Base-by-base conservation (phyloP, 2,113 vertebrate genomes). In the Xyrauchen texanus region DNA sequence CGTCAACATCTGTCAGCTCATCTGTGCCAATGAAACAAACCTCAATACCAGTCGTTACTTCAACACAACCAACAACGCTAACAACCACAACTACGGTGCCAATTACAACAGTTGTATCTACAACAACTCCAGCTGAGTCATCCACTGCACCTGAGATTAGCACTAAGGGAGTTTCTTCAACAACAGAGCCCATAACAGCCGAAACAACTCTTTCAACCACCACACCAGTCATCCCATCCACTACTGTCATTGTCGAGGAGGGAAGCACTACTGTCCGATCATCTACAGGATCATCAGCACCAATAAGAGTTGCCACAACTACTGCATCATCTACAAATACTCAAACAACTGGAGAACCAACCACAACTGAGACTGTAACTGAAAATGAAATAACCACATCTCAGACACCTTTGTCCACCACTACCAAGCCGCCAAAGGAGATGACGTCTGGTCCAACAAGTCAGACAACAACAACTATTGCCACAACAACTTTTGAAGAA, bases 151-250 rank as follows among this genome's bases (percentile, higher is more conserved):
- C 3, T 62, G 71, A 47, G 45, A 7, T 45, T 2, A 60, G n/a
- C 42, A 78, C 76, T 49, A 6, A 67, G 44, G n/a, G 52, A 7
- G 4, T 12, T 13, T 46, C 47, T 68, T 42, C 66, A 68, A 78
- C 66, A 52, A 16, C 58, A 16, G 61, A 16, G 71, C 73, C 73
- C 16, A 57, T 47, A n/a, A 68, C 15, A 13, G 47, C 53, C 10
- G 53, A 46, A 46, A 68, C 70, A 67, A 75, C 78, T 7, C 4
- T 61, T 67, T 8, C 65, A 67, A 67, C 8, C 8, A 67, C 65
- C 46, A 49, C 46, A 67, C 45, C n/a, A 67, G 8, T 0, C n/a
- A 67, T 49, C 8, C 13, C 64, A 15, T 47, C 64, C 45, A 66
- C 64, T 3, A 66, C 64, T 9, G 13, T 66, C 0, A 0, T 66